These are phyloP conservation scores for Leptopilina clavipes DNA, from an alignment of 1,140 invertebrate species.

Conservation along the genomic window DNA sequence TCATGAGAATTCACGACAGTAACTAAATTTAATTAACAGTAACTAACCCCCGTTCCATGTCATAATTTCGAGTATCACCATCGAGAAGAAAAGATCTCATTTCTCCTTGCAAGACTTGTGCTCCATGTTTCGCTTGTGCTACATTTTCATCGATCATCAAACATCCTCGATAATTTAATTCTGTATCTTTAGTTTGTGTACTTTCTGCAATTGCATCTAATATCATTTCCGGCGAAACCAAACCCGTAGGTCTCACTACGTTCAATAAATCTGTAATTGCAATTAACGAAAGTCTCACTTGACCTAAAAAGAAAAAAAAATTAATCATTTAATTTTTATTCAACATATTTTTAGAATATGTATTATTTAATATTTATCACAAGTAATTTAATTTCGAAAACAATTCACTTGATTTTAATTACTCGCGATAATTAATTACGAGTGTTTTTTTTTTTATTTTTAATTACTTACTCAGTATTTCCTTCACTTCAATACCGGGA, in stretches of 20 bases:
- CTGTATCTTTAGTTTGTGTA: constrained; percentile 84
- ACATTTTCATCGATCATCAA: constrained; percentile 93
- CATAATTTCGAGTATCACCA: constrained; percentile 90
- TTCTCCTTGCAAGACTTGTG: constrained; percentile 90
- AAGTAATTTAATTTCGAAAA: no score
- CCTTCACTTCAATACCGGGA: constrained; percentile 78
- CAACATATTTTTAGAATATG: no score
- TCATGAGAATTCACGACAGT: not conserved
- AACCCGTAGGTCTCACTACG: constrained; percentile 87
- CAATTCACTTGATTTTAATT: no score
- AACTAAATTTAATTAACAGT: no score
- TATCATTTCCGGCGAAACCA: constrained; percentile 92
- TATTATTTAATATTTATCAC: no score
- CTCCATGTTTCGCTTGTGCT: constrained; percentile 84
- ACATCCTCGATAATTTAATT: constrained; percentile 88
- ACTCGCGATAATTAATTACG: constrained; percentile 1
- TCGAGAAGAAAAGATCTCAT: constrained; percentile 90
- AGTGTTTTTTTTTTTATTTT: constrained; percentile 33
- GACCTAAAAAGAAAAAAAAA: constrained; percentile 60
- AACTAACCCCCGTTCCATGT: constrained; percentile 86
- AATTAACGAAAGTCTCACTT: constrained; percentile 91
- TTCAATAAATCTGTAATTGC: constrained; percentile 89
- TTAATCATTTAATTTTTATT: not conserved
- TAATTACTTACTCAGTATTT: constrained; percentile 64
- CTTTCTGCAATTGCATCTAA: constrained; percentile 94